Evolutionary conservation across 92 coral and sea anemone species (phyloP).

Genomic region (Hydrozoanthus gracilis): DNA sequence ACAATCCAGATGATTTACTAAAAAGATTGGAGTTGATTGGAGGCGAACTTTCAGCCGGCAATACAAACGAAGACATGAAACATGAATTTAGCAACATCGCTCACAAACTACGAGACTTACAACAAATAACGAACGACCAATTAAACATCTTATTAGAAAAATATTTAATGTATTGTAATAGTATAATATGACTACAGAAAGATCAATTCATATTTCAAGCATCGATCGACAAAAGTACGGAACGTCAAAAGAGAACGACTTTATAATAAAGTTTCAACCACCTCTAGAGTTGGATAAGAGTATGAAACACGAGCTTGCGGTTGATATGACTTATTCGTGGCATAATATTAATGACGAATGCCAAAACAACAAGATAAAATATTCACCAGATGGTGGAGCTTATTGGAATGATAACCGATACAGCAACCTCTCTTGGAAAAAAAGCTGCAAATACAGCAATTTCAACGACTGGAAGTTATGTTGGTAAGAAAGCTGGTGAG

Average conservation of each 20-base stretch:
- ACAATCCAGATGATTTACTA: background rate
- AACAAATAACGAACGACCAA: background rate
- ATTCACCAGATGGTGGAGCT: no score
- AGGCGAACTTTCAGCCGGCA: background rate
- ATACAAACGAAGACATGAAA: background rate
- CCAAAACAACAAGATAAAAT: background rate
- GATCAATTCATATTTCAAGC: background rate
- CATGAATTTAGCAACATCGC: background rate
- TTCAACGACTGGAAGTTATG: no score
- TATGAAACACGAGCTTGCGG: background rate
- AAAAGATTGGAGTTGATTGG: background rate
- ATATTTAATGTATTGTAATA: no score
- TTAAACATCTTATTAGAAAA: background rate
- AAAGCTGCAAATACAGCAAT: no score
- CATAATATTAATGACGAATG: background rate
- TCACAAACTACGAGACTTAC: background rate
- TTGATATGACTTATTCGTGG: background rate
- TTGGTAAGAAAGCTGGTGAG: no score
- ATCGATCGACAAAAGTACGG: background rate
- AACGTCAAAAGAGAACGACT: background rate
- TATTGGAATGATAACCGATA: no score
- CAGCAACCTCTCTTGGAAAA: no score
- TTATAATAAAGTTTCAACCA: background rate
- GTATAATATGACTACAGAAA: no score
- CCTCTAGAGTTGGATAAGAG: background rate